Conservation (phyloP, 2,113 vertebrate genomes). For the Hylia prasina region DNA sequence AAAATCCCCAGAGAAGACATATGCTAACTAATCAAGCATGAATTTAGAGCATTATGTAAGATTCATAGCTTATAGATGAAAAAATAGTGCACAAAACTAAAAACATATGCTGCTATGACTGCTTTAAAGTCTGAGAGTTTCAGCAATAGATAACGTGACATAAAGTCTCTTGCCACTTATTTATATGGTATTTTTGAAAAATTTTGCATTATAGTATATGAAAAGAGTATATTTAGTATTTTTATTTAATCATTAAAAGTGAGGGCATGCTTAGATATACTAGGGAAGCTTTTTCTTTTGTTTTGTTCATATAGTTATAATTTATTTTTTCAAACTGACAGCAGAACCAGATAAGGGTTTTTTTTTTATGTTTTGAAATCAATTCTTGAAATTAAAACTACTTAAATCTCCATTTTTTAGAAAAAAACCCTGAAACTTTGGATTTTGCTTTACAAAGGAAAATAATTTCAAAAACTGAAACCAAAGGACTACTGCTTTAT, state of each 20-base stretch:
- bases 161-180: neutral
- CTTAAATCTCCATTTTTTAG: neutral
- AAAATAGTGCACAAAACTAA: neutral
- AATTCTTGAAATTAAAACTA: neutral
- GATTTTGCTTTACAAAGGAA: neutral
- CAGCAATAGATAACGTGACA: neutral
- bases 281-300: too few relatives aligned
- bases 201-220: neutral
- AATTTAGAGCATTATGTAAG: neutral
- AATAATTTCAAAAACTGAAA: neutral
- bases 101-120: neutral
- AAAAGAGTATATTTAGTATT: neutral
- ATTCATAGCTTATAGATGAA: neutral
- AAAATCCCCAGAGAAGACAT: neutral
- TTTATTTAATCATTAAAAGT: neutral
- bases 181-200: neutral
- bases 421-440: neutral
- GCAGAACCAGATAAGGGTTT: neutral
- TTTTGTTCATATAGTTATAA: neutral
- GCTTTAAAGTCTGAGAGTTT: neutral
- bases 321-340: neutral
- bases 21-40: neutral
- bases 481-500: neutral
- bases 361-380: neutral
- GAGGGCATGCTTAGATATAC: neutral